Base-by-base conservation (phyloP, 1,140 invertebrate genomes). In the Arion vulgaris region DNA sequence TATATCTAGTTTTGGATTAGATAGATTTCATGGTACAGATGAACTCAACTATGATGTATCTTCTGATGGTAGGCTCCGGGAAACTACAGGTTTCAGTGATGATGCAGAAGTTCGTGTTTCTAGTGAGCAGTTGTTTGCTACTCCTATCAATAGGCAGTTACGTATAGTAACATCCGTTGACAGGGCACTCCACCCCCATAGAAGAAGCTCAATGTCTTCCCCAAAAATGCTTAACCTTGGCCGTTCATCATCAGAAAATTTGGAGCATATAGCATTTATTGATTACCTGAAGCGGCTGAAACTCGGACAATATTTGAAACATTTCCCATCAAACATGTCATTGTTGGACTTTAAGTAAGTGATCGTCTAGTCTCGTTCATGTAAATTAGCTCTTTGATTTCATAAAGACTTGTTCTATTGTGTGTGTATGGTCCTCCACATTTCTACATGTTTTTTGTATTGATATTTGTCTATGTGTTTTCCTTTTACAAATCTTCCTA, bases 301-400 rank as follows among this genome's bases (percentile, higher is more conserved):
- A 19, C 85, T 91, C 26, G 86, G 84, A 9, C 82, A 87, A 5
- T 90, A 86, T 76, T 82, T 91, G 17, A 86, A 87, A 71, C 85
- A 88, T 68, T 91, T 91, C 69, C 90, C 90, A 45, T 82, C 88
- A 2, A 87, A 87, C 78, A 91, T 91, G 89, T 88, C 91, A 13
- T 81, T 91, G 38, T 84, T 87, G n/a, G 87, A 88, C 69, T 90
- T 91, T 82, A 88, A 87, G 88, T 88, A 85, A 85, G 73, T 73
- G 23, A 17, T n/a, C n/a, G n/a, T n/a, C n/a, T n/a, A n/a, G n/a
- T n/a, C n/a, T n/a, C n/a, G n/a, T n/a, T n/a, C n/a, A n/a, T n/a
- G n/a, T n/a, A n/a, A n/a, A n/a, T n/a, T n/a, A n/a, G n/a, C n/a
- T n/a, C n/a, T n/a, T n/a, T n/a, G n/a, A n/a, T n/a, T n/a, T n/a